phyloP scores from a whole-genome alignment of 1,140 invertebrate genomes.

The Ericerus pela region DNA sequence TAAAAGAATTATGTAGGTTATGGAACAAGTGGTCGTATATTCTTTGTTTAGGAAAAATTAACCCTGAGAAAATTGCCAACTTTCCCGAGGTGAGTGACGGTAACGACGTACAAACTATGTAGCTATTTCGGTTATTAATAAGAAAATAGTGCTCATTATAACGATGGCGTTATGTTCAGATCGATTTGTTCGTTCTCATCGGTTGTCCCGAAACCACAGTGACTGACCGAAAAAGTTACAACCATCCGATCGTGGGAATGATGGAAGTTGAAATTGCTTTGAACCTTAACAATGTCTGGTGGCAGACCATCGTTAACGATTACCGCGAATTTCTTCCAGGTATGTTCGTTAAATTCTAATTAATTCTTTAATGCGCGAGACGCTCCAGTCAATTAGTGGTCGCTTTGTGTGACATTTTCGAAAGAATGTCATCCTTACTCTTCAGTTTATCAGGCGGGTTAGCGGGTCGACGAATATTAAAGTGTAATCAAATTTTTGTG shows the following conservation, averaged over 20 bases:
- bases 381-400: too few species aligned
- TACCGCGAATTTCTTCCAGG: constrained; percentile 59
- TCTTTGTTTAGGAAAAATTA: constrained; percentile 83
- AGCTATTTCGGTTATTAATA: too few species aligned
- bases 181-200: constrained; percentile 80
- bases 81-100: constrained; percentile 67
- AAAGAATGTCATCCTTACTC: not conserved
- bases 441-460: not conserved
- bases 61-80: constrained; percentile 83
- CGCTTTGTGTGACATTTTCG: too few species aligned
- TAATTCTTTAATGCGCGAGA: not conserved
- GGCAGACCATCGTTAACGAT: constrained; percentile 53
- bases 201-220: constrained; percentile 73
- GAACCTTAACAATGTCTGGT: constrained; percentile 43
- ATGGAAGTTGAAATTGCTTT: constrained; percentile 84
- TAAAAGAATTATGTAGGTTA: constrained; percentile 54
- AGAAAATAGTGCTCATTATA: too few species aligned
- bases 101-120: too few species aligned
- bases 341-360: constrained; percentile 20
- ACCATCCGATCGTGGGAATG: constrained; percentile 78
- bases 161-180: too few species aligned
- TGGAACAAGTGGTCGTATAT: constrained; percentile 75
- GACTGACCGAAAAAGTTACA: constrained; percentile 69
- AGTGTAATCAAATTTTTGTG: too few species aligned
- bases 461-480: not conserved